Conservation (phyloP, 2,797 vertebrate species). For the Pristis pectinata region DNA sequence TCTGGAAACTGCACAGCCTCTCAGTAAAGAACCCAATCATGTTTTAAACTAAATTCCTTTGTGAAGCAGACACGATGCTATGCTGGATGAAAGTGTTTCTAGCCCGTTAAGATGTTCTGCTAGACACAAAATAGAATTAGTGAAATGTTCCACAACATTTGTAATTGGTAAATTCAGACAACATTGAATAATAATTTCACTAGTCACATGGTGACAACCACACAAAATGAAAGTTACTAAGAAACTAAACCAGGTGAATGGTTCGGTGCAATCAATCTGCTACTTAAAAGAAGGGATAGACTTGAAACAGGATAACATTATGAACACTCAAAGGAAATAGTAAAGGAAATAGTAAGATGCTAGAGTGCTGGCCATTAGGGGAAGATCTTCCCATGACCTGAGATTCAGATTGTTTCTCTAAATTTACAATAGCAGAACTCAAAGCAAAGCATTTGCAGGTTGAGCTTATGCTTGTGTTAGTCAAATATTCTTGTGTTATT, state of each 20-base stretch:
- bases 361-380: background rate
- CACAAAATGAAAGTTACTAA: background rate
- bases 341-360: background rate
- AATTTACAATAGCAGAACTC: background rate
- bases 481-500: background rate
- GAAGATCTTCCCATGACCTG: no score
- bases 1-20: no score
- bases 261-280: background rate
- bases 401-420: background rate
- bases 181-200: background rate
- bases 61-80: no score
- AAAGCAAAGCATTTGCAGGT: background rate
- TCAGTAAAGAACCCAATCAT: no score
- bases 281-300: no score
- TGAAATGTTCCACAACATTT: background rate
- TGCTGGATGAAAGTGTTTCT: no score
- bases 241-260: background rate
- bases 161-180: background rate
- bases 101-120: background rate
- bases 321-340: background rate
- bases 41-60: no score
- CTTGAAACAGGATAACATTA: background rate
- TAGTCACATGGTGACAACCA: background rate
- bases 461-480: background rate
- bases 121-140: background rate